A percentile compares a stretch with the other conserved stretches of the same genome.
These are phyloP conservation scores for Drosophila merina DNA, from an alignment of 2,888 invertebrate genomes.

Conservation along the genomic window DNA sequence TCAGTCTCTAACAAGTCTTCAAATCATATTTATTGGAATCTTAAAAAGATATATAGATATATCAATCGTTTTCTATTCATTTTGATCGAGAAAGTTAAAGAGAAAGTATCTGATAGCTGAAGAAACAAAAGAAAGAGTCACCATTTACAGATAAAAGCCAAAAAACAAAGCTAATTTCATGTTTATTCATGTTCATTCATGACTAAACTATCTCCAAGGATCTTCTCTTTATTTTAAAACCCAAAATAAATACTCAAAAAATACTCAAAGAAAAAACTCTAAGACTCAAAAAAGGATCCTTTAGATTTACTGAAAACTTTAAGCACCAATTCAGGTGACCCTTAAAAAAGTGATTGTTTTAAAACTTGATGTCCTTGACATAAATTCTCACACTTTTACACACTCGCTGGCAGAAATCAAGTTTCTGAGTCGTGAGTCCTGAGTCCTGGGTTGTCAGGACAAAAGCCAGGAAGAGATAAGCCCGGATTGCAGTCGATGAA, in stretches of 20 bases:
- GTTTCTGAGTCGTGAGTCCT: not conserved
- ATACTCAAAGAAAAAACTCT: not conserved
- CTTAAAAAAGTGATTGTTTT: not conserved
- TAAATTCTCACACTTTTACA: not conserved
- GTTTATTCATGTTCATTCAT: too few species aligned
- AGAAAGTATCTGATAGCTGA: too few species aligned
- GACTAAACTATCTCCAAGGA: too few species aligned
- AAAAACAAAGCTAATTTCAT: too few species aligned
- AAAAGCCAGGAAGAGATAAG: conserved; percentile 10
- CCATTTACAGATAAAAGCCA: too few species aligned
- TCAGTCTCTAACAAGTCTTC: not conserved
- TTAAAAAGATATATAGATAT: not conserved
- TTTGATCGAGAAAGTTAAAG: too few species aligned
- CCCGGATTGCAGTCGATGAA: conserved; percentile 4
- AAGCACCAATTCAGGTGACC: not conserved
- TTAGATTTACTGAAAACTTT: not conserved
- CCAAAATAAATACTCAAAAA: not conserved
- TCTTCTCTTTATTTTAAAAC: too few species aligned
- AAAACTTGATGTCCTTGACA: conserved; percentile 2
- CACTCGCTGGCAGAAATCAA: not conserved
- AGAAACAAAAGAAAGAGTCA: too few species aligned
- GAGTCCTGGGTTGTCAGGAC: not conserved
- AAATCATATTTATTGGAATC: conserved; percentile 1
- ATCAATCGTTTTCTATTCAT: too few species aligned
- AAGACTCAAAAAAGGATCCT: not conserved